Percentiles rank a stretch among this genome's conserved stretches.
These are phyloP conservation scores for Ctenomys sociabilis DNA, from an alignment of 2,113 vertebrate genomes.

Conservation along the genomic window DNA sequence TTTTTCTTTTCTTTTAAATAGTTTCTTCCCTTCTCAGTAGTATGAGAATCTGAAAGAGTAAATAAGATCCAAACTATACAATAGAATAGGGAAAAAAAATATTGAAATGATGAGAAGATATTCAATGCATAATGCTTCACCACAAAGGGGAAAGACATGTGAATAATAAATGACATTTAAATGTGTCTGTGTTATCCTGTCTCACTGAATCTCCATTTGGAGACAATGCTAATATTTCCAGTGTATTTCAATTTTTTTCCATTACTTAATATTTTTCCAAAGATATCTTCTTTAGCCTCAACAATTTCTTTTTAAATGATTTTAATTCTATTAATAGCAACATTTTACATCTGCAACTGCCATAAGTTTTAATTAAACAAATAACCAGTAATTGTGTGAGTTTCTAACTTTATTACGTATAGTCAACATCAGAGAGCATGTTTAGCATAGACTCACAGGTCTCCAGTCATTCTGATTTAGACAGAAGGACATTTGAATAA, in stretches of 20 bases:
- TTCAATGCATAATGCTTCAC: slow-evolving; percentile 13
- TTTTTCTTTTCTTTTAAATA: too few species aligned
- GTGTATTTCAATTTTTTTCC: slow-evolving; percentile 9
- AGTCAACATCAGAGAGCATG: not conserved
- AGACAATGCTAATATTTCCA: not conserved
- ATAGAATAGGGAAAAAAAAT: too few species aligned
- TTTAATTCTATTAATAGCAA: not conserved
- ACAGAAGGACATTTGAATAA: slow-evolving; percentile 11
- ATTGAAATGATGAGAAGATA: not conserved
- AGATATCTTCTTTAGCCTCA: not conserved
- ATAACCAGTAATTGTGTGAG: not conserved
- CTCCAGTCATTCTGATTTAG: not conserved
- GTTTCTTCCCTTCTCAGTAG: too few species aligned
- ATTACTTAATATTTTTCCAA: not conserved
- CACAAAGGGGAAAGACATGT: not conserved
- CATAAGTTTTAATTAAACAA: not conserved
- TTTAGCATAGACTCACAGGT: not conserved
- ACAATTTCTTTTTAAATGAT: not conserved
- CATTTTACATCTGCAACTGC: not conserved
- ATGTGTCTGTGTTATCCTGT: not conserved
- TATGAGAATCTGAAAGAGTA: too few species aligned
- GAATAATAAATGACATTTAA: not conserved
- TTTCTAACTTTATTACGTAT: slow-evolving; percentile 19
- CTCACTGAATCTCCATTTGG: not conserved
- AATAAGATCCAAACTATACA: too few species aligned